Evolutionary conservation across 2,113 vertebrate genomes (phyloP).

Genomic region (Pipra filicauda): DNA sequence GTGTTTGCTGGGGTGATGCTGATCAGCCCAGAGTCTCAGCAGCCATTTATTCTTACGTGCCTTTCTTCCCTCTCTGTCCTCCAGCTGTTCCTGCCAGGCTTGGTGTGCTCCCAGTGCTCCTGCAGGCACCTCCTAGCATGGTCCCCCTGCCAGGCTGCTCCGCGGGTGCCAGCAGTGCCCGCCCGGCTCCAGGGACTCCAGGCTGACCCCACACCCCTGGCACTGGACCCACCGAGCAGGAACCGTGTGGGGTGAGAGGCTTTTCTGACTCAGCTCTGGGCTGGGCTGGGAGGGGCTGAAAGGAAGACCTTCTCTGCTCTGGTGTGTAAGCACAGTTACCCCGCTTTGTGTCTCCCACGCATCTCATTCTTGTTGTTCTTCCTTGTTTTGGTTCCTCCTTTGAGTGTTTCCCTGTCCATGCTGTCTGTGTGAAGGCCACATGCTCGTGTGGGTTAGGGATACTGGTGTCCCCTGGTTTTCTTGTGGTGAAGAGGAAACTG

Average conservation of each 20-base stretch:
- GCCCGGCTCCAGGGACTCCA: neutral
- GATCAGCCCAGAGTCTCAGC: neutral
- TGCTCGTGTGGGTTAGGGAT: neutral
- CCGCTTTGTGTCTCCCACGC: neutral
- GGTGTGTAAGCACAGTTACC: neutral
- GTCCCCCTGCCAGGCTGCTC: neutral
- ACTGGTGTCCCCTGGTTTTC: neutral
- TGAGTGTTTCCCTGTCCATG: neutral
- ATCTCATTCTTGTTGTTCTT: neutral
- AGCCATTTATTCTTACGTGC: neutral
- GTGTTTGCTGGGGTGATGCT: neutral
- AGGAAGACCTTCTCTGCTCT: neutral
- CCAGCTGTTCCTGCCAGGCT: neutral
- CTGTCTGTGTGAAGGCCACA: neutral
- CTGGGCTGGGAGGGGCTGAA: neutral
- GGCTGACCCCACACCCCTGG: neutral
- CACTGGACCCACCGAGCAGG: neutral
- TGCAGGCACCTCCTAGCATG: conserved; percentile 19
- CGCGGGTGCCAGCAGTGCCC: neutral
- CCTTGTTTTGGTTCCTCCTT: neutral
- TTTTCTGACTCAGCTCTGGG: neutral
- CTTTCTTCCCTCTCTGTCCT: neutral
- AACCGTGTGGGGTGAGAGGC: conserved; percentile 1
- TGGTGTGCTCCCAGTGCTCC: neutral
- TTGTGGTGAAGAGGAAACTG: neutral